Percentiles rank a stretch among this genome's conserved stretches.
Evolutionary conservation across 2,113 vertebrate species (phyloP).

Genomic region (Malaclemys terrapin): DNA sequence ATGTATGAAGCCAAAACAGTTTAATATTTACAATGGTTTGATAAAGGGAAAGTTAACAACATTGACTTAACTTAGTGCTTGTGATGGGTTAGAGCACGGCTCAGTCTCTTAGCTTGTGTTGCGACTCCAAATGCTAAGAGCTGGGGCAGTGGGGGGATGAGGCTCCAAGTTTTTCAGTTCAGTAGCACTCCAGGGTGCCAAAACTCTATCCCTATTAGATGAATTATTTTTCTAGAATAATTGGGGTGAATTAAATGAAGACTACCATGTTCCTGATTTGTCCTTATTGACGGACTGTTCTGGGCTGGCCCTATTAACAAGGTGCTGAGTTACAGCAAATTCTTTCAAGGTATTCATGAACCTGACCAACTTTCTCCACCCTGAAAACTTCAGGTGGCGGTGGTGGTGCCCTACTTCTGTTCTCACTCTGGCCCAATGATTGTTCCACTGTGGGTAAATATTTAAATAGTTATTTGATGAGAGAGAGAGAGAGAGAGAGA

Average conservation of each 20-base stretch:
- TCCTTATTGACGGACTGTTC: background rate
- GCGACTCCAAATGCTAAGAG: background rate
- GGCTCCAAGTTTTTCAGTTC: background rate
- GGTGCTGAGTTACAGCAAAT: background rate
- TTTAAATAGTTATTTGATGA: too few relatives aligned
- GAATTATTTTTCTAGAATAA: constrained; percentile 7
- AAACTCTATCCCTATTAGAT: background rate
- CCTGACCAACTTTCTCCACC: background rate
- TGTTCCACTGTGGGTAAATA: too few relatives aligned
- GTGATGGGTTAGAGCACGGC: background rate
- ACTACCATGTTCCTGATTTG: background rate
- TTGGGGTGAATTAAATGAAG: background rate
- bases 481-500: too few relatives aligned
- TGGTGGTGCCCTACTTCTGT: too few relatives aligned
- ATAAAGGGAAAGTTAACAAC: background rate
- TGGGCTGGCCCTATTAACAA: fast-evolving
- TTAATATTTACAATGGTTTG: background rate
- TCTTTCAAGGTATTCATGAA: background rate
- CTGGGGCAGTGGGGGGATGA: fast-evolving
- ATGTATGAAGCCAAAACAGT: background rate
- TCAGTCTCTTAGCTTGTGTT: fast-evolving
- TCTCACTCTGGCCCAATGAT: too few relatives aligned
- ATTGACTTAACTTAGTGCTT: background rate
- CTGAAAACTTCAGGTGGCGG: background rate
- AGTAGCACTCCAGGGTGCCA: background rate